Evolutionary conservation across 2,797 vertebrate species (phyloP), one percentile per base, ranked within the genome.

Genomic region (Melanotaenia boesemani): DNA sequence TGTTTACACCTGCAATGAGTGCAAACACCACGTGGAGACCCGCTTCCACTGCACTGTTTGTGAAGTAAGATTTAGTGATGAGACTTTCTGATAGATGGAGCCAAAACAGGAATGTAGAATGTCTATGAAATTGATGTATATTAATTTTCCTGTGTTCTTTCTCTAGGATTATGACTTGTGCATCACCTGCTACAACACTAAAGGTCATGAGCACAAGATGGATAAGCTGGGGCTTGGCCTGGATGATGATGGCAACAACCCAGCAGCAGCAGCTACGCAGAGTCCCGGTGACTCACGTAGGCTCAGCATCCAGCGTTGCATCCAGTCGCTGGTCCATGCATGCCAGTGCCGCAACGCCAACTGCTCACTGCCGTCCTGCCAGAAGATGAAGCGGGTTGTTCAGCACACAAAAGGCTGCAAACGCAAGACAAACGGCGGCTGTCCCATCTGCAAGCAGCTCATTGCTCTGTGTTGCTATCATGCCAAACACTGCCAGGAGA

Each of bases 341-440:
- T 99, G 98, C 90, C 98, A 99, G 94, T 99, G 98, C 73, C 97
- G 97, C 81, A 99, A 99, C 0, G 98, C 98, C 94, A 99, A 99
- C 92, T 99, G 98, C 92, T 98, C 97, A 0, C 93, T 99, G 93
- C 97, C 97, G 0, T 99, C 98, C 75, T 99, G 98, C 85, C 97
- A 99, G 95, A 99, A 99, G 95, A 99, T 99, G 98, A 99, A 99
- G 86, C 95, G 97, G 0, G 98, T 99, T 0, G 98, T 99, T 67
- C 98, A 99, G 72, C 98, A 99, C 90, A 99, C 98, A 68, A 99
- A 99, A 90, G 96, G 97, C 79, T 99, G 98, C 94, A 99, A 99
- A 73, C 96, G 97, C 79, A 99, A 99, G 86, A 99, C 97, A 22
- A 99, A 99, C 0, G 97, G 98, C 0, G 97, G 98, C 12, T 99